A percentile compares a stretch with the other conserved stretches of the same genome.
Evolutionary conservation across 2,797 vertebrate species (phyloP).

Genomic region (Astyanax mexicanus): DNA sequence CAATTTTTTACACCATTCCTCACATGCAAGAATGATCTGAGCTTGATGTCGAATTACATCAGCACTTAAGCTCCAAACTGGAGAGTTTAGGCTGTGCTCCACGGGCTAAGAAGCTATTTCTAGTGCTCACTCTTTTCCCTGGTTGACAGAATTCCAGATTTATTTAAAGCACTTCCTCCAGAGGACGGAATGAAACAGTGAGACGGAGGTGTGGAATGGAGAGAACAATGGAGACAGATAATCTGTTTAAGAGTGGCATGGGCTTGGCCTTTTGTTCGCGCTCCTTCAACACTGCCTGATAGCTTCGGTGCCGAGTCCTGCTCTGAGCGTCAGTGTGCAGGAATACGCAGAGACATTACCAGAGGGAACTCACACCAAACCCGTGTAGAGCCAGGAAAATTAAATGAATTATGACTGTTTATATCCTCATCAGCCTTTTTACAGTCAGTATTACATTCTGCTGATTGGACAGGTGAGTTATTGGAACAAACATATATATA

Average conservation of each 20-base stretch:
- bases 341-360: background rate
- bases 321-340: background rate
- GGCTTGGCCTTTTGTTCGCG: conserved; percentile 47
- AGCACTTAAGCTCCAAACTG: background rate
- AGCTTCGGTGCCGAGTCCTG: conserved; percentile 32
- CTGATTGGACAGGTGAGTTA: background rate
- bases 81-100: conserved; percentile 5
- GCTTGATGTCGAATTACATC: conserved; percentile 3
- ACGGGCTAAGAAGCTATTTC: conserved; percentile 16
- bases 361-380: conserved; percentile 11
- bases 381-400: conserved; percentile 15
- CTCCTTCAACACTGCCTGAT: conserved; percentile 45
- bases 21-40: background rate
- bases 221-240: conserved; percentile 43
- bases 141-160: conserved; percentile 40
- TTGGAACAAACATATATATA: too few relatives aligned
- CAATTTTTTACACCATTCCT: background rate
- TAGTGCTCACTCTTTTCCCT: conserved; percentile 12
- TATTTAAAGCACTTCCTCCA: conserved; percentile 36
- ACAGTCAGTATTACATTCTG: background rate
- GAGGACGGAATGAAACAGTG: conserved; percentile 27
- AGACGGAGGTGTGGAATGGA: conserved; percentile 40
- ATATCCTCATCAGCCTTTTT: background rate
- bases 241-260: conserved; percentile 37
- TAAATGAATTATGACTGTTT: conserved; percentile 30